Conservation (phyloP, 2,113 vertebrate genomes). For the Percopsis transmontana region DNA sequence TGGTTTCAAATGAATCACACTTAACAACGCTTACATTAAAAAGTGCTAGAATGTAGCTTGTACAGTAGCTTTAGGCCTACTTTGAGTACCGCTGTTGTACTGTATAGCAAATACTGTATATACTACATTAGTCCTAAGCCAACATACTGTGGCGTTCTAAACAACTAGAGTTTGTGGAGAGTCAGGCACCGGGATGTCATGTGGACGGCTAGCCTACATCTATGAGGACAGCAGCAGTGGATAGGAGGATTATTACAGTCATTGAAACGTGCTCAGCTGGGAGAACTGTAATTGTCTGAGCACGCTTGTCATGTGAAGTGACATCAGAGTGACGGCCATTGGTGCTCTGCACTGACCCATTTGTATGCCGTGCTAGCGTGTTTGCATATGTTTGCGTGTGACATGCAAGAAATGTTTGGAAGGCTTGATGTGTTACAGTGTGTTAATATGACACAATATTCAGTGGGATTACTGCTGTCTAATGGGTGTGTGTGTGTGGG, state of each 20-base stretch:
- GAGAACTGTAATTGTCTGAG: constrained; percentile 48
- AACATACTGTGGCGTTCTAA: background rate
- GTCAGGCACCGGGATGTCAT: constrained; percentile 12
- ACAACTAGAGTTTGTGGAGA: background rate
- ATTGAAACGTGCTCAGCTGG: constrained; percentile 48
- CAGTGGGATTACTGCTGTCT: too few relatives aligned
- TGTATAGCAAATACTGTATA: background rate
- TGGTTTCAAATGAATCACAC: too few relatives aligned
- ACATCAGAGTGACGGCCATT: constrained; percentile 16
- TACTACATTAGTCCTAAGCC: background rate
- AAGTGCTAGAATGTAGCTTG: too few relatives aligned
- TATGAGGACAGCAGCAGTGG: constrained; percentile 41
- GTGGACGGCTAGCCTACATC: constrained; percentile 22
- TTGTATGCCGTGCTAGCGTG: background rate
- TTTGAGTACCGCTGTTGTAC: too few relatives aligned
- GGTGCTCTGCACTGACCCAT: constrained; percentile 23
- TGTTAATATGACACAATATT: too few relatives aligned
- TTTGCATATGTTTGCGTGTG: constrained; percentile 18
- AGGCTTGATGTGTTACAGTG: too few relatives aligned
- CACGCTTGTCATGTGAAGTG: constrained; percentile 28
- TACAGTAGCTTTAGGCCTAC: too few relatives aligned
- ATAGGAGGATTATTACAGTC: constrained; percentile 52
- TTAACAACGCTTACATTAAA: too few relatives aligned
- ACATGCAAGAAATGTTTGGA: too few relatives aligned
- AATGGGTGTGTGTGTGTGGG: too few relatives aligned